Percentiles rank a stretch among this genome's conserved stretches.
Evolutionary conservation across 2,797 vertebrate species (phyloP).

Genomic region (Apogon hyalosoma): DNA sequence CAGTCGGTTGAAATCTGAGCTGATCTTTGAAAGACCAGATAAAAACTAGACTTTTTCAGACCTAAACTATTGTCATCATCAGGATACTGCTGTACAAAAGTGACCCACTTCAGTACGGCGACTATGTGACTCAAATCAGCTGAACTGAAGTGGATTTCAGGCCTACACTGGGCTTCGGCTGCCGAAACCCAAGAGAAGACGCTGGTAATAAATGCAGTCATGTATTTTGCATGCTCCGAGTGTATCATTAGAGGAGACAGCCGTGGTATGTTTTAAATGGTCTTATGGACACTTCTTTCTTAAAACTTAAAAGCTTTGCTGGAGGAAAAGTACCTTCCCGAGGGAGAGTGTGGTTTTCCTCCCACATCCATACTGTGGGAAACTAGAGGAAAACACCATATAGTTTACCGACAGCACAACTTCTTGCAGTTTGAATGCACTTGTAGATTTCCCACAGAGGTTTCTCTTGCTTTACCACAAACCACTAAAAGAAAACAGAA

Average conservation of each 20-base stretch:
- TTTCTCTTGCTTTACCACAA: background rate
- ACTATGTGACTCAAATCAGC: no score
- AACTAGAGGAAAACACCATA: slow-evolving; percentile 2
- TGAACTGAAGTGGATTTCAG: no score
- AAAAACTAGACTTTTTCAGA: no score
- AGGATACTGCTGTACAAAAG: no score
- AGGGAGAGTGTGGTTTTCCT: background rate
- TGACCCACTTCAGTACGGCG: no score
- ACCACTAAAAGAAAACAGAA: background rate
- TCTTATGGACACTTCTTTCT: slow-evolving; percentile 4
- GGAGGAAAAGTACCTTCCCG: background rate
- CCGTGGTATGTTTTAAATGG: background rate
- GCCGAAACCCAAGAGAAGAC: no score
- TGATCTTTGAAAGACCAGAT: no score
- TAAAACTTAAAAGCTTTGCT: slow-evolving; percentile 4
- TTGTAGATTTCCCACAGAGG: background rate
- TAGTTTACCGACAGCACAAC: background rate
- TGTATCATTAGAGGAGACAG: background rate
- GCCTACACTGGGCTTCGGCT: no score
- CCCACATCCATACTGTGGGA: background rate
- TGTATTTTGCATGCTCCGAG: background rate
- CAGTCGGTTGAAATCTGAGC: no score
- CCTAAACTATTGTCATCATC: no score
- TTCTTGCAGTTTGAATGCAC: background rate
- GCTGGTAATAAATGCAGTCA: background rate